phyloP scores from a whole-genome alignment of 2,113 vertebrate genomes.

The Heliornis fulica region DNA sequence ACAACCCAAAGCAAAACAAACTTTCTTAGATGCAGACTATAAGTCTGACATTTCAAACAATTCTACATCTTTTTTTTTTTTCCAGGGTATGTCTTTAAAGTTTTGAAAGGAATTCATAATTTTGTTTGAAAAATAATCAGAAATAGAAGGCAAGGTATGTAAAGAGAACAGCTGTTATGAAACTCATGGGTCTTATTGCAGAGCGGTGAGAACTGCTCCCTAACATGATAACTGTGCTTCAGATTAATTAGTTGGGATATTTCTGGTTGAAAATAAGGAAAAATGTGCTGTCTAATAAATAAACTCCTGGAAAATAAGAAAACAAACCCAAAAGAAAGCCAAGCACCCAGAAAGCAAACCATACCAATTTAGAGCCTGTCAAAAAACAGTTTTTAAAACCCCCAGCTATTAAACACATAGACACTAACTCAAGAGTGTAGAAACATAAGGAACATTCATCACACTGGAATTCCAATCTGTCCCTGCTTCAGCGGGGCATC shows the following conservation, averaged over 20 bases:
- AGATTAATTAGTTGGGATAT: background rate
- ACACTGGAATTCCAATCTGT: background rate
- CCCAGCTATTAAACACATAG: background rate
- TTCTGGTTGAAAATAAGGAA: background rate
- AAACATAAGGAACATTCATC: background rate
- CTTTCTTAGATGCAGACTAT: background rate
- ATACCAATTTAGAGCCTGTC: background rate
- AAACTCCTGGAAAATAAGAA: background rate
- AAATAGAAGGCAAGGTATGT: background rate
- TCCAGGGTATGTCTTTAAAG: background rate
- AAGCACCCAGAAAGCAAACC: background rate
- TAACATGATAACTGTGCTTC: background rate
- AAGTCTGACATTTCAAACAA: background rate
- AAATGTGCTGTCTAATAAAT: background rate
- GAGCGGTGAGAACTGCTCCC: background rate
- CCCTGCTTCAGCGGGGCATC: background rate
- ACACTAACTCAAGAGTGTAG: background rate
- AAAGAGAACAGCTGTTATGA: background rate
- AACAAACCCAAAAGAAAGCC: background rate
- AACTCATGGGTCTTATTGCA: background rate
- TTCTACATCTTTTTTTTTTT: background rate
- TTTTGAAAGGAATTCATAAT: background rate
- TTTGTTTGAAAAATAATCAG: background rate
- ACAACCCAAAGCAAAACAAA: background rate
- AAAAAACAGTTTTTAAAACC: background rate